Evolutionary conservation across 1,140 invertebrate genomes (phyloP).

Genomic region (Aleiodes sp.): DNA sequence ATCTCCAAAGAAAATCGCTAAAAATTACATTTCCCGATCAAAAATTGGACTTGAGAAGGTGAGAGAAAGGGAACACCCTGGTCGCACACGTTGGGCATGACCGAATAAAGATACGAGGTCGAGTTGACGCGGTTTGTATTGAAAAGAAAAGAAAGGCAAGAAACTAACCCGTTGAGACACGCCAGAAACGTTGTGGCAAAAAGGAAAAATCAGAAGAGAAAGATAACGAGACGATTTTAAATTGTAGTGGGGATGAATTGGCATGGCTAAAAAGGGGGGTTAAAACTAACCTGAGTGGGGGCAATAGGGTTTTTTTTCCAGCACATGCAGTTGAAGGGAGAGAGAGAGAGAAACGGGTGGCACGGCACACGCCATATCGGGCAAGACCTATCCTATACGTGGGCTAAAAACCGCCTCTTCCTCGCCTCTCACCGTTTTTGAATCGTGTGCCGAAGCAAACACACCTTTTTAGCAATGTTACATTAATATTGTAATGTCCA

Average conservation of each 20-base stretch:
- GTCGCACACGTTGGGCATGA: constrained; percentile 36
- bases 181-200: constrained; percentile 15
- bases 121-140: constrained; percentile 26
- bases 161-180: neutral
- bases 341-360: constrained; percentile 23
- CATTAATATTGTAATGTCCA: constrained; percentile 45
- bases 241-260: neutral
- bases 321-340: neutral
- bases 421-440: constrained; percentile 21
- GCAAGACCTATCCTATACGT: constrained; percentile 43
- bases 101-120: constrained; percentile 45
- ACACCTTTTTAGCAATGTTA: constrained; percentile 45
- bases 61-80: too few relatives aligned
- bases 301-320: neutral
- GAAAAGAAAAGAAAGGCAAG: constrained; percentile 20
- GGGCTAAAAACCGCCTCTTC: constrained; percentile 43
- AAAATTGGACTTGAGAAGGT: constrained; percentile 24
- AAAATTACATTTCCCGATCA: too few relatives aligned
- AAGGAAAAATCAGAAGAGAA: neutral
- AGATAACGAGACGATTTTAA: constrained; percentile 17
- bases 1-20: too few relatives aligned
- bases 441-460: constrained; percentile 31
- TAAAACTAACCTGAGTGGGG: neutral
- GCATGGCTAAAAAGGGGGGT: neutral
- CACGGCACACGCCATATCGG: constrained; percentile 45